phyloP scores from a whole-genome alignment of 2,888 invertebrate genomes.

The Syrista parreyssii region DNA sequence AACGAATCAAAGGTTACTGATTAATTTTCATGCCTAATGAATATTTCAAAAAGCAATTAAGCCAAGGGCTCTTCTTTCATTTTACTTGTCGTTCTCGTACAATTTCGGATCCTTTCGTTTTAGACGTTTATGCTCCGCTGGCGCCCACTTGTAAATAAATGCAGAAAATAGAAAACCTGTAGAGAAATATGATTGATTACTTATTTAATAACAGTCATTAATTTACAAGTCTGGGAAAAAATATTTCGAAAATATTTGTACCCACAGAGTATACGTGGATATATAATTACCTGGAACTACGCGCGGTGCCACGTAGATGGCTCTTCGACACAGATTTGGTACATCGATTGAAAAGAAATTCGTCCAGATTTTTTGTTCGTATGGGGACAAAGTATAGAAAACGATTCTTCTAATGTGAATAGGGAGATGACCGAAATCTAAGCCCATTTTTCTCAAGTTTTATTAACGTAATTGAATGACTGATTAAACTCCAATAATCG shows the following conservation, averaged over 20 bases:
- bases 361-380: slow-evolving; percentile 35
- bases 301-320: not conserved
- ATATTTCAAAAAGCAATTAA: not conserved
- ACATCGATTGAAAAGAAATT: slow-evolving; percentile 27
- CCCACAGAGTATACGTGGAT: not conserved
- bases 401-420: slow-evolving; percentile 37
- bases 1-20: not conserved
- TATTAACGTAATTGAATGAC: not conserved
- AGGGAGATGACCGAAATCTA: slow-evolving; percentile 41
- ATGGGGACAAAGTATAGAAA: slow-evolving; percentile 30
- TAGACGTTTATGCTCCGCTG: slow-evolving; percentile 11
- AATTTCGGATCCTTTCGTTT: slow-evolving; percentile 37
- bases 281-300: slow-evolving; percentile 30
- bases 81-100: slow-evolving; percentile 37
- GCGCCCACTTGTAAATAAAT: slow-evolving; percentile 26
- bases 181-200: not conserved
- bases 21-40: not conserved
- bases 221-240: not conserved
- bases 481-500: not conserved
- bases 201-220: not conserved
- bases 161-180: slow-evolving; percentile 3
- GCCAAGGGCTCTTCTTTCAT: not conserved
- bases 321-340: slow-evolving; percentile 29
- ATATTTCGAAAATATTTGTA: not conserved
- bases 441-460: slow-evolving; percentile 20